Conservation (phyloP, 2,797 vertebrate species). For the Malurus leucopterus region DNA sequence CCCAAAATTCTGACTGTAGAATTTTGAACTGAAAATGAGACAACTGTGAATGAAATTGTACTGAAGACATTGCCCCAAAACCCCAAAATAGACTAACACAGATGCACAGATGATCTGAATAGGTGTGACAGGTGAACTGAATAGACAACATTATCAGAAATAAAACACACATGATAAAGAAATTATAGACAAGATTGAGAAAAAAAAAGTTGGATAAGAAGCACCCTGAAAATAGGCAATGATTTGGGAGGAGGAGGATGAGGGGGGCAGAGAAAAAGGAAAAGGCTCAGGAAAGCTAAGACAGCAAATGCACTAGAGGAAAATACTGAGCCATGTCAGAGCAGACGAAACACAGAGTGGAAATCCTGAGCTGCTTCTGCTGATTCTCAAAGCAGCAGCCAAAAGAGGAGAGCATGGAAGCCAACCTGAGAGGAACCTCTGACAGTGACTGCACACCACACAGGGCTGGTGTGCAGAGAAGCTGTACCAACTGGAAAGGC, state of each 20-base stretch:
- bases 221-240: background rate
- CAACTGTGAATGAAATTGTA: background rate
- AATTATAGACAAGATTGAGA: background rate
- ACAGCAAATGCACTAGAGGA: background rate
- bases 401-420: background rate
- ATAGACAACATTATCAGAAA: background rate
- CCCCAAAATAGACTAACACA: background rate
- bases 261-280: background rate
- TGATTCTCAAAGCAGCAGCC: background rate
- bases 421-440: background rate
- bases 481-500: slow-evolving; percentile 15
- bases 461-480: background rate
- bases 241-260: background rate
- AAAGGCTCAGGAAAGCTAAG: background rate
- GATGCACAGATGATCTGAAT: background rate
- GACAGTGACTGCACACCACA: background rate
- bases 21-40: background rate
- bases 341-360: background rate
- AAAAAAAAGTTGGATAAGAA: background rate
- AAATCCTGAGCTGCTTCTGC: accelerated
- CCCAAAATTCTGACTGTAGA: background rate
- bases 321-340: background rate
- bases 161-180: background rate
- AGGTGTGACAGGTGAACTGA: background rate
- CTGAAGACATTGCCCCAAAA: background rate